Evolutionary conservation across 2,888 invertebrate genomes (phyloP).

Genomic region (Melipona bicolor): DNA sequence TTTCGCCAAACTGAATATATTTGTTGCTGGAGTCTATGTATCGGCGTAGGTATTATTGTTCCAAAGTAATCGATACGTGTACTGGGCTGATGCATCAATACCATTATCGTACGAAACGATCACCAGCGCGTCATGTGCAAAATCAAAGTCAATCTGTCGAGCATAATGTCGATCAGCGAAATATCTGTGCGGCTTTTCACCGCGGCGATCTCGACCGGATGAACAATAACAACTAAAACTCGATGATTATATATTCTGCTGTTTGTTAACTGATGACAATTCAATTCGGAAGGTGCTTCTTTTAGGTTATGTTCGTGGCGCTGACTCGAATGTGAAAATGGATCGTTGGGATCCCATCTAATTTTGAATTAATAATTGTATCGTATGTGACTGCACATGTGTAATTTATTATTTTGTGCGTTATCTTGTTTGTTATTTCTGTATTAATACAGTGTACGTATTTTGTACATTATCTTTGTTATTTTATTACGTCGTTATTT

Average conservation of each 20-base stretch:
- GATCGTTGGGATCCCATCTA: too few relatives aligned
- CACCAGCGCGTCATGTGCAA: conserved; percentile 53
- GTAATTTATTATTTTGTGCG: too few relatives aligned
- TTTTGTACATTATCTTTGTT: too few relatives aligned
- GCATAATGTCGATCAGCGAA: conserved; percentile 51
- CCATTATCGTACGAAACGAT: conserved; percentile 49
- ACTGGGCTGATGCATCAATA: conserved; percentile 30
- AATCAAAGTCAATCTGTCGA: conserved; percentile 62
- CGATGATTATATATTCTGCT: background rate
- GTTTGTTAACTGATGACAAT: background rate
- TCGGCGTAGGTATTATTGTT: conserved; percentile 32
- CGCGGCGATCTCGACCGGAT: background rate
- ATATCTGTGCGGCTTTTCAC: conserved; percentile 39
- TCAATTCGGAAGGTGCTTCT: too few relatives aligned
- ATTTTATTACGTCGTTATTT: too few relatives aligned
- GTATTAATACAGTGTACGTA: too few relatives aligned
- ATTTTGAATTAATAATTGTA: too few relatives aligned
- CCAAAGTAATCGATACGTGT: conserved; percentile 52
- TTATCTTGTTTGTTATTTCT: too few relatives aligned
- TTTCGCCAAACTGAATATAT: background rate
- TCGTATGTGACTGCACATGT: too few relatives aligned
- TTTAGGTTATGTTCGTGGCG: too few relatives aligned
- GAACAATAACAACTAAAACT: conserved; percentile 3
- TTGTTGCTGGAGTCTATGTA: background rate
- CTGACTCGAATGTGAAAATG: background rate